Evolutionary conservation across 2,888 invertebrate species (phyloP), one percentile per base, ranked within the genome.

Genomic region (Pycnomerus fuliginosus): DNA sequence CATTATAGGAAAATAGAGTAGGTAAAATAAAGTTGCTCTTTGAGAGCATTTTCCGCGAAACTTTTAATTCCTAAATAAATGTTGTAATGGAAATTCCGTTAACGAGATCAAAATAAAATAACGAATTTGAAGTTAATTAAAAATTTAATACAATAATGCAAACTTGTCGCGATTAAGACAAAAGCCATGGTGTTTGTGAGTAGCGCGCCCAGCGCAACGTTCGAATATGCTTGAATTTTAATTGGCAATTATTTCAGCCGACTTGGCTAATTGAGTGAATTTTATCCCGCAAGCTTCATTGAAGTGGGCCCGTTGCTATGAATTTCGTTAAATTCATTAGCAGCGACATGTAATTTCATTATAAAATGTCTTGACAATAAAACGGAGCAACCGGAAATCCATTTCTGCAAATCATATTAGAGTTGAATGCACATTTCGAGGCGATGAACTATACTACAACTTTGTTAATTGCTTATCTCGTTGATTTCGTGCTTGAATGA

Each of bases 201-300:
- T 11, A 13, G 13, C 27, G 36, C 5, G 12, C 25, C 27, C 45
- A 33, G 34, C 29, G 49, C 48, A 52, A 48, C 48, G 47, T 50
- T 52, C 46, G 45, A 44, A 52, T 48, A 38, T 39, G 42, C 50
- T 41, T 48, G 52, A 55, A 56, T 61, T 62, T 63, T 65, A 65
- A 65, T 65, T 65, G 65, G 58, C 64, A 65, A 65, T 65, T 65
- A 65, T 64, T 62, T 65, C 64, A 55, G 56, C 50, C 60, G 62
- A 64, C 60, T 60, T 64, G 58, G 48, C 61, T 60, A 62, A 62
- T 60, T 61, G 61, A 53, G 53, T 55, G 60, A 60, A 61, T 62
- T 62, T 58, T 55, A 60, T 55, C 55, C 59, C 52, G 50, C 56
- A 58, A 55, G 48, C 45, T 48, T 38, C 40, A 51, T 48, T 48